Evolutionary conservation across 2,113 vertebrate genomes (phyloP).

Genomic region (Cyanoderma ruficeps): DNA sequence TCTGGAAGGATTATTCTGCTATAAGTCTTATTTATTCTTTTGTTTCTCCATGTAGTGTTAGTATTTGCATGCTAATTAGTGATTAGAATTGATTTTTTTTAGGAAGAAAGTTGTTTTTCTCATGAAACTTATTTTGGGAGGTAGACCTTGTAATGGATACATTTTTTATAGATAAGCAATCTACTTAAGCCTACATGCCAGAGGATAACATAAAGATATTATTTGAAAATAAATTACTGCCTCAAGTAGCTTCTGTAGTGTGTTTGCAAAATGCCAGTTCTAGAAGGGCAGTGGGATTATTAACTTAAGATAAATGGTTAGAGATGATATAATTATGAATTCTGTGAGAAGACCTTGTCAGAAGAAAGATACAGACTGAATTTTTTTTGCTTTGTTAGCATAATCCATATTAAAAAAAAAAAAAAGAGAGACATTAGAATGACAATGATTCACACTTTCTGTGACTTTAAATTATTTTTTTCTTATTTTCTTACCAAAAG

Average conservation of each 20-base stretch:
- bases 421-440: not conserved
- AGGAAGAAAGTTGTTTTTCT: not conserved
- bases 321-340: conserved; percentile 7
- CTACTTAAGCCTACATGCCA: not conserved
- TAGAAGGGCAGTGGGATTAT: conserved; percentile 20
- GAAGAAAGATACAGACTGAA: not conserved
- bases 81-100: not conserved
- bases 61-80: conserved; percentile 27
- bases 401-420: not conserved
- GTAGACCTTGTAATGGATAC: not conserved
- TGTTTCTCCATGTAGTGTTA: not conserved
- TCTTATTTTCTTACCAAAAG: not conserved
- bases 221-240: conserved; percentile 30
- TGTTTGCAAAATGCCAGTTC: conserved; percentile 29
- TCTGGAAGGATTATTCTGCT: not conserved
- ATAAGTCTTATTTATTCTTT: conserved; percentile 1
- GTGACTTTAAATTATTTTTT: not conserved
- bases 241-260: not conserved
- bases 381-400: not conserved
- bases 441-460: not conserved
- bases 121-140: not conserved
- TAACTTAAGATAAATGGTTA: conserved; percentile 35
- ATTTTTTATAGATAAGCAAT: conserved; percentile 7
- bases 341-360: conserved; percentile 24
- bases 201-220: conserved; percentile 6